A percentile compares a stretch with the other conserved stretches of the same genome.
phyloP scores from a whole-genome alignment of 92 coral and sea anemone genomes.

The Blastomussa wellsi region DNA sequence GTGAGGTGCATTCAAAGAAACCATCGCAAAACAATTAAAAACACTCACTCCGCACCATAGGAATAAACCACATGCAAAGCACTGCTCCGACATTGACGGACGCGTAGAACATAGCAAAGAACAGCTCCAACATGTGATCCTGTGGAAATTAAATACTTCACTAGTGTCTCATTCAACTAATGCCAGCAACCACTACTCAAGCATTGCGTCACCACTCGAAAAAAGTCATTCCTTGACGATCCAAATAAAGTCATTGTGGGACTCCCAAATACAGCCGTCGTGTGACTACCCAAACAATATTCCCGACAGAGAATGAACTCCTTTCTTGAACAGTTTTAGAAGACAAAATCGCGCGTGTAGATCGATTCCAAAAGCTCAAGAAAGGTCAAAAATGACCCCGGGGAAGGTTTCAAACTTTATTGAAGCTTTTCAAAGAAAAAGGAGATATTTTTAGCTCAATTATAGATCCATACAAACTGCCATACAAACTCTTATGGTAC shows the following conservation, averaged over 20 bases:
- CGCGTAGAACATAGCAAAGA: constrained; percentile 91
- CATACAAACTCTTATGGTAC: too few species aligned
- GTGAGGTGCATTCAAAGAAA: background rate
- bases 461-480: too few species aligned
- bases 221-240: background rate
- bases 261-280: background rate
- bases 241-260: background rate
- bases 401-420: too few species aligned
- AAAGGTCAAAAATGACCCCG: too few species aligned
- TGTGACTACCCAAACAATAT: background rate
- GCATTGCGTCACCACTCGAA: background rate
- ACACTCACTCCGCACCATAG: constrained; percentile 84
- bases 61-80: constrained; percentile 90
- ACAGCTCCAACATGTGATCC: constrained; percentile 76
- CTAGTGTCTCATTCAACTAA: too few species aligned
- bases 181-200: too few species aligned
- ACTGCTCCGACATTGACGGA: constrained; percentile 89
- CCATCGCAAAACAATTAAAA: background rate
- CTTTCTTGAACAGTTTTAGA: too few species aligned
- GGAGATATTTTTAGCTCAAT: too few species aligned
- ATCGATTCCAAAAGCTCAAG: too few species aligned
- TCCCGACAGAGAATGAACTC: too few species aligned
- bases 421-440: too few species aligned
- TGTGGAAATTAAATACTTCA: constrained; percentile 4
- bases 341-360: too few species aligned